These are phyloP conservation scores for Mugil cephalus DNA, from an alignment of 2,113 vertebrate genomes.

Conservation along the genomic window DNA sequence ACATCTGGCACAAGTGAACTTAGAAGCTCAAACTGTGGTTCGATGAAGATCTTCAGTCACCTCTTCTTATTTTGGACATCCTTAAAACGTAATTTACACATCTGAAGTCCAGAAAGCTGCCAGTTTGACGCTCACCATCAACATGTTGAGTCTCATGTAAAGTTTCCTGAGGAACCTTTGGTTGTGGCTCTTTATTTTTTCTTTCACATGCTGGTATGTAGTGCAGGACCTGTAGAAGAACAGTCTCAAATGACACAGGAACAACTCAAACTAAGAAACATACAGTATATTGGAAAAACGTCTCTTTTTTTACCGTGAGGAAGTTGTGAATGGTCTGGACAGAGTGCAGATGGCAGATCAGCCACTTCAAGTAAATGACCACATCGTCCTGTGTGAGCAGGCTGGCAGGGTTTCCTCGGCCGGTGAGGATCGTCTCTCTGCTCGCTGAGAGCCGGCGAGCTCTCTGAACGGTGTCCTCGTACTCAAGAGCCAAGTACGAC, in stretches of 20 bases:
- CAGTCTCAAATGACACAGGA: background rate
- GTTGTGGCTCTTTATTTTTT: slow-evolving; percentile 38
- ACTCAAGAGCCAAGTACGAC: slow-evolving; percentile 77
- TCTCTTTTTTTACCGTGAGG: slow-evolving; percentile 73
- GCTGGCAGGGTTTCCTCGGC: slow-evolving; percentile 62
- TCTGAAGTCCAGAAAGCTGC: too few relatives aligned
- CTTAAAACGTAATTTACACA: too few relatives aligned
- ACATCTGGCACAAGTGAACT: too few relatives aligned
- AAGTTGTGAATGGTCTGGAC: slow-evolving; percentile 79
- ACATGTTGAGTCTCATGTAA: background rate
- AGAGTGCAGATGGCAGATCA: slow-evolving; percentile 84
- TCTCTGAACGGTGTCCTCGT: slow-evolving; percentile 80
- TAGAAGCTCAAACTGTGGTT: too few relatives aligned
- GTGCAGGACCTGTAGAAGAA: slow-evolving; percentile 75
- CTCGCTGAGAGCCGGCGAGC: slow-evolving; percentile 79
- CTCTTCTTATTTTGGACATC: too few relatives aligned
- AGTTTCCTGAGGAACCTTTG: background rate
- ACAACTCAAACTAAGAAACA: background rate
- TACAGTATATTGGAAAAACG: background rate
- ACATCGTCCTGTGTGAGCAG: slow-evolving; percentile 80
- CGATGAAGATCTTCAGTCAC: too few relatives aligned
- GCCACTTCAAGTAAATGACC: slow-evolving; percentile 80
- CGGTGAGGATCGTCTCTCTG: slow-evolving; percentile 77
- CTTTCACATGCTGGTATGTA: slow-evolving; percentile 79
- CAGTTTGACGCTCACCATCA: slow-evolving; percentile 34